phyloP scores from a whole-genome alignment of 2,888 invertebrate genomes.

The Strigamia crassipes region DNA sequence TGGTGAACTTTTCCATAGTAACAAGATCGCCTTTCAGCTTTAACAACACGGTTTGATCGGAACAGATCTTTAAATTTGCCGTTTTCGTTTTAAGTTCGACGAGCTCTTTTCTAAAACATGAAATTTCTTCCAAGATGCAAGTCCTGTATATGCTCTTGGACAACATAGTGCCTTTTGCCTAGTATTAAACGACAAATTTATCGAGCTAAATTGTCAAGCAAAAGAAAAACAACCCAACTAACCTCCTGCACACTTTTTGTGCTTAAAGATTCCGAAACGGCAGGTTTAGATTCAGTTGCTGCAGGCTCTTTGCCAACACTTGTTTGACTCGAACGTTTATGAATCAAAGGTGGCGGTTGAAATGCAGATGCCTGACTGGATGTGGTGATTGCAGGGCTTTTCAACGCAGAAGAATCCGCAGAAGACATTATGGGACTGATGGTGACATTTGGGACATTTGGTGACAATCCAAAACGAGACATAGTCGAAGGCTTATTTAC shows the following conservation, averaged over 20 bases:
- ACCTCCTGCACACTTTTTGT: neutral
- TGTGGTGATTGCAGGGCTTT: neutral
- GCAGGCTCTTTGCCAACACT: neutral
- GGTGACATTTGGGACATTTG: neutral
- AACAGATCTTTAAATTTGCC: slow-evolving; percentile 50
- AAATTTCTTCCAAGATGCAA: slow-evolving; percentile 6
- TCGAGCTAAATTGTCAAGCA: neutral
- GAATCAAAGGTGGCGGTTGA: slow-evolving; percentile 29
- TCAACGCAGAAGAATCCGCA: neutral
- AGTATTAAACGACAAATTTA: neutral
- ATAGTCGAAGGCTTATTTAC: neutral
- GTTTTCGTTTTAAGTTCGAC: slow-evolving; percentile 66
- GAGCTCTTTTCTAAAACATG: slow-evolving; percentile 68
- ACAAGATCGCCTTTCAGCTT: slow-evolving; percentile 56
- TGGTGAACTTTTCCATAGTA: slow-evolving; percentile 66
- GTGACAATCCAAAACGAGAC: neutral
- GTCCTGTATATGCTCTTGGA: neutral
- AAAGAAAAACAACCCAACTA: neutral
- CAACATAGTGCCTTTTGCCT: neutral
- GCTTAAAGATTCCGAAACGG: neutral
- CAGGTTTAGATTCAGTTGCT: neutral
- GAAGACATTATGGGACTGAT: neutral
- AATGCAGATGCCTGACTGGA: slow-evolving; percentile 1
- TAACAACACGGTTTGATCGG: neutral
- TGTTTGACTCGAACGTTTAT: neutral